Base-by-base conservation (phyloP, 2,113 vertebrate species). In the Aptenodytes patagonicus region DNA sequence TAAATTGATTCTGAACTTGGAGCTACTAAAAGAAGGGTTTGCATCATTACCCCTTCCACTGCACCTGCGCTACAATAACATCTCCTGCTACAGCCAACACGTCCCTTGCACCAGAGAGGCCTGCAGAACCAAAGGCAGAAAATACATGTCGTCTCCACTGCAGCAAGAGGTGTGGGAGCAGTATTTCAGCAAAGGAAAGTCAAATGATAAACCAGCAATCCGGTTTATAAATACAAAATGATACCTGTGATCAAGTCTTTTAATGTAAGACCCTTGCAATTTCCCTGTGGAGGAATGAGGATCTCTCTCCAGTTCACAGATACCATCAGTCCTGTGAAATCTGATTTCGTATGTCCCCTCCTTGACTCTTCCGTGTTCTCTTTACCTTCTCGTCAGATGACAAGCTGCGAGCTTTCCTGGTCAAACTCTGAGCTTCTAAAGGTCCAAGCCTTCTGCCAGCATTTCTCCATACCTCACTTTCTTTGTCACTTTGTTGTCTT, bases 391-490 rank as follows among this genome's bases (percentile, higher is more conserved):
- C 47, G 24, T 87, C 77, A 38, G 79, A 96, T 90, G 61, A 90
- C 31, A 17, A 95, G 47, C 52, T 13, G 42, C 64, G 79, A 87
- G 87, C 36, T 76, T 95, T 83, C 55, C 82, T 89, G 90, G 84
- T 95, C 66, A 95, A 81, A 90, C 75, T 72, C 90, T 85, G 58
- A 94, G 68, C 46, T 36, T 81, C 57, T 90, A 36, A 69, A 93
- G 17, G 72, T 65, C 78, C 82, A 89, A 90, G 60, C 13, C 51
- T 91, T 91, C 81, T 89, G 65, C 42, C 54, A 91, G 80, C 49
- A 52, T 55, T 96, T 96, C 87, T 92, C 60, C 58, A 46, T 58
- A 55, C 6, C 26, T 87, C 26, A 76, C 61, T 79, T 58, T 66
- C 44, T 71, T 83, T 88, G 70, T 19, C 68, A 88, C 40, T 90